Base-by-base conservation (phyloP, 2,888 invertebrate species). In the Meta bourneti region DNA sequence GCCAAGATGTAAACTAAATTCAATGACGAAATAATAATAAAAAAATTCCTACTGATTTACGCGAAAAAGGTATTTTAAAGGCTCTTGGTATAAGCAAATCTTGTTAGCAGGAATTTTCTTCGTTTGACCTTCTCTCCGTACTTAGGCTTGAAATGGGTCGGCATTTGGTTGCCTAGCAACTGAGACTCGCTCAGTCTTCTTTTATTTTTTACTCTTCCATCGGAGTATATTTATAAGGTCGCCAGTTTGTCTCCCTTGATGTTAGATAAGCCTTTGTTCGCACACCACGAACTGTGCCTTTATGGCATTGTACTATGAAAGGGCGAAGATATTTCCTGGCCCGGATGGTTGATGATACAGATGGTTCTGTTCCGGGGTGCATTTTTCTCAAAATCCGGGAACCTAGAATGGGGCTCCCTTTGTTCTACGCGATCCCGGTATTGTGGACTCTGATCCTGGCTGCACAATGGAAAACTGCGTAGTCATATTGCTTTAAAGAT, bases 61-160 rank as follows among this genome's bases (percentile, higher is more conserved):
- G 34, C 48, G 71, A 52, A 20, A 72, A 79, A 61, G 87, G 54
- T 87, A 87, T 87, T 87, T 87, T 87, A 87, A 87, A 87, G 80
- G 79, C 61, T 79, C 72, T 34, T 48, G 16, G 69, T 87, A 72
- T 91, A 87, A 78, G 71, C 77, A 87, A 91, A 91, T 91, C 91
- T 87, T 87, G 91, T 91, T 87, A 91, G 87, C 48, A 19, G 87
- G 82, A 91, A 91, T 87, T 91, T 91, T 83, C 87, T 81, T 72
- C 70, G 71, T 87, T 82, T 91, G 91, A 91, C 91, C 91, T 91
- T 87, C 91, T 84, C 84, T 81, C 70, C 51, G 54, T 80, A 87
- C 79, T 88, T 81, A 88, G 48, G 78, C 81, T 80, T 54, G 70
- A 87, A 91, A 87, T 83, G 86, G 91, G 82, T 91, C 71, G 78